Conservation (phyloP, 2,797 vertebrate genomes). For the Acropternis orthonyx region DNA sequence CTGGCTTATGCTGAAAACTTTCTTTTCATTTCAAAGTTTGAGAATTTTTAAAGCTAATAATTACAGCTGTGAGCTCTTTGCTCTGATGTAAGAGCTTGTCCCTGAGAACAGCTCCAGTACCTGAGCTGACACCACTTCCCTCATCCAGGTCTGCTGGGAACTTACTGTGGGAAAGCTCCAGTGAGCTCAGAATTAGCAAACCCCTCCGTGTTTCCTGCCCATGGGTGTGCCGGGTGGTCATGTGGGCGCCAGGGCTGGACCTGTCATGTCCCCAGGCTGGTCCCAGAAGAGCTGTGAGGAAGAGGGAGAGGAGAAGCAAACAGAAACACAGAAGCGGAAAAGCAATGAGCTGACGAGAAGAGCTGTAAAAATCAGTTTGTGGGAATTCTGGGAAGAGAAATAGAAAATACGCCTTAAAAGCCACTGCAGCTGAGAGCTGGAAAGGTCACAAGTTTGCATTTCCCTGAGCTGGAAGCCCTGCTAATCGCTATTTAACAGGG, state of each 20-base stretch:
- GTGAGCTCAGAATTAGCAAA: neutral
- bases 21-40: neutral
- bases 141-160: neutral
- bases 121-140: neutral
- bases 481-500: slow-evolving; percentile 63
- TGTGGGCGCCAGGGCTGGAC: accelerated
- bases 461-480: slow-evolving; percentile 13
- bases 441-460: slow-evolving; percentile 27
- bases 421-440: neutral
- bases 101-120: neutral
- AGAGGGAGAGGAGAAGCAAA: neutral
- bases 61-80: neutral
- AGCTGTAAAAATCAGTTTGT: neutral
- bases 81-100: neutral
- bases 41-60: neutral
- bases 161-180: neutral
- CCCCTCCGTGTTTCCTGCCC: accelerated
- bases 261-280: neutral
- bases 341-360: accelerated
- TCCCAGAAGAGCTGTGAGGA: neutral
- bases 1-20: slow-evolving; percentile 11
- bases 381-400: neutral
- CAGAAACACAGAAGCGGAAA: neutral
- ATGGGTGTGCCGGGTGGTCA: accelerated
- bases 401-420: neutral